phyloP scores from a whole-genome alignment of 2,888 invertebrate genomes.

The Leptopterna dolabrata region DNA sequence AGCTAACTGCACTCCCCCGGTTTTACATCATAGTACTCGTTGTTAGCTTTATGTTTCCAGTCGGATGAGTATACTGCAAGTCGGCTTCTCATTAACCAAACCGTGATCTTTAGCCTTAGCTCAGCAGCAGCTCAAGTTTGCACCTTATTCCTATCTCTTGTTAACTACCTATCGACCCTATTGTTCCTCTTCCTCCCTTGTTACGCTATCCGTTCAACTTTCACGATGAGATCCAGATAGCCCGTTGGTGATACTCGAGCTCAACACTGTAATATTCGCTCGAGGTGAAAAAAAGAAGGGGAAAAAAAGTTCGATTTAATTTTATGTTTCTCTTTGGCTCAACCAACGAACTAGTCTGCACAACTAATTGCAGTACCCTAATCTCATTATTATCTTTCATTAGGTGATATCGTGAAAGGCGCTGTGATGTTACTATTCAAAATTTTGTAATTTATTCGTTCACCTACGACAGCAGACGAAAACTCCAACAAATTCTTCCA shows the following conservation, averaged over 20 bases:
- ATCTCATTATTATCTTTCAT: too few relatives aligned
- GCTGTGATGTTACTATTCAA: too few relatives aligned
- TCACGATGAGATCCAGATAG: background rate
- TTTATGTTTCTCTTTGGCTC: too few relatives aligned
- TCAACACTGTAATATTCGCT: background rate
- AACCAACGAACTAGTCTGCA: too few relatives aligned
- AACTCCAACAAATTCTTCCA: too few relatives aligned
- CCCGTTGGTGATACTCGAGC: background rate
- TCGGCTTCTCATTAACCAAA: background rate
- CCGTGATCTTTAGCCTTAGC: background rate
- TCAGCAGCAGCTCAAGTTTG: background rate
- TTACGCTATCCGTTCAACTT: background rate
- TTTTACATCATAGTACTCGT: background rate
- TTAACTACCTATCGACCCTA: background rate
- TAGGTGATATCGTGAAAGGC: too few relatives aligned
- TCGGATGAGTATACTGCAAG: background rate
- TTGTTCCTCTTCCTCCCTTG: constrained; percentile 1
- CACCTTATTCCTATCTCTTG: background rate
- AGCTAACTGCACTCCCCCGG: background rate
- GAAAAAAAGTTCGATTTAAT: too few relatives aligned
- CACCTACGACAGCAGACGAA: too few relatives aligned
- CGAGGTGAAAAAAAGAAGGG: too few relatives aligned
- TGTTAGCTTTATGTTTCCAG: background rate
- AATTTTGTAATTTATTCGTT: too few relatives aligned
- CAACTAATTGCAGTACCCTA: too few relatives aligned